Conservation (phyloP, 2,797 vertebrate genomes). For the Sternarchorhynchus goeldii region DNA sequence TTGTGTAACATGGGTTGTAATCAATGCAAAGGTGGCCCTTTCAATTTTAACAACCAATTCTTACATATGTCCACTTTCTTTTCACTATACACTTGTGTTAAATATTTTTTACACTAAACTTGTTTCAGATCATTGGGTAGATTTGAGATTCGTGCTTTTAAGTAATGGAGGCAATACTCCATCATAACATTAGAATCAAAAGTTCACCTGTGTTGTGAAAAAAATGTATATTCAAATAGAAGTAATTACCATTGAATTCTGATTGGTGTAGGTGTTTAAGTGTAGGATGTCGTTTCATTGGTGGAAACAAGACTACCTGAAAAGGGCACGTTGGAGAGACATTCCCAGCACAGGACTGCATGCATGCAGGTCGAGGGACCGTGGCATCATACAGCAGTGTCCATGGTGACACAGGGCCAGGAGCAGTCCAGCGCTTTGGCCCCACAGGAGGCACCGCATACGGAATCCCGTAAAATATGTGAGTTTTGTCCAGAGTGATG, state of each 20-base stretch:
- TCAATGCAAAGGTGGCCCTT: too few species aligned
- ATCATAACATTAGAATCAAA: too few species aligned
- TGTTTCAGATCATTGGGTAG: too few species aligned
- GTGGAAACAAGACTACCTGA: conserved; percentile 54
- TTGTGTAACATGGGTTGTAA: too few species aligned
- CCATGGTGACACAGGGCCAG: conserved; percentile 68
- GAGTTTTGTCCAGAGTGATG: conserved; percentile 66
- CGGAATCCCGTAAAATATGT: conserved; percentile 76
- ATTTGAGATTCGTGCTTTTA: too few species aligned
- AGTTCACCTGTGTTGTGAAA: too few species aligned
- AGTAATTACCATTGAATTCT: not conserved
- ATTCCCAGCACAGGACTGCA: conserved; percentile 71
- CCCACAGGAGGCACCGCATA: conserved; percentile 76
- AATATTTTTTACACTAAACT: too few species aligned
- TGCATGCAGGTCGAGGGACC: conserved; percentile 71
- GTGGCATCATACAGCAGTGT: conserved; percentile 69
- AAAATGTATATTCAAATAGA: not conserved
- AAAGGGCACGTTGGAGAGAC: conserved; percentile 66
- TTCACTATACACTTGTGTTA: too few species aligned
- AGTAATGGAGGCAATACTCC: too few species aligned
- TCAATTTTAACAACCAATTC: too few species aligned
- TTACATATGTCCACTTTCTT: too few species aligned
- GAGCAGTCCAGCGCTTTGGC: conserved; percentile 74
- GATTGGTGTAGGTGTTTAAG: not conserved
- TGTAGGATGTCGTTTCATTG: conserved; percentile 32